Base-by-base conservation (phyloP, 2,888 invertebrate species). In the Ceriagrion tenellum region DNA sequence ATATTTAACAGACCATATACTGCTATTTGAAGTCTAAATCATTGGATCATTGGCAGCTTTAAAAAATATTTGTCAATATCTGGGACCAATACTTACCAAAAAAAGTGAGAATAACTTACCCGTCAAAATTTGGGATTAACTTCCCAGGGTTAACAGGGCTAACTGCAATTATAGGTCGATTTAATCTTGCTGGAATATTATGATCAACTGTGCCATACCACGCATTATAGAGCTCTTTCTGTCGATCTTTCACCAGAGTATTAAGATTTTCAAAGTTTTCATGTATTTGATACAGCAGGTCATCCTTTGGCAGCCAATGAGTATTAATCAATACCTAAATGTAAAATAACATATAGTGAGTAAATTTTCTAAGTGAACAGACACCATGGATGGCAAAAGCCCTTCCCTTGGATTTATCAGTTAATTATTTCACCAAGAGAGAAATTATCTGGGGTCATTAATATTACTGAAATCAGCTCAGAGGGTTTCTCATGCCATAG, bases 111-210 rank as follows among this genome's bases (percentile, higher is more conserved):
- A 90, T 40, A 95, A 96, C 97, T 96, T 96, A 98, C 98, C 97
- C 97, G 96, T 99, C 98, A 96, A 99, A 98, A 96, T 99, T 99
- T 96, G 98, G 98, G 96, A 98, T 98, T 95, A 99, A 96, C 91
- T 98, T 97, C 0, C 98, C 98, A 16, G 97, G 96, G 26, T 96
- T 96, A 35, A 97, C 97, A 95, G 97, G 97, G 96, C 98, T 98
- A 95, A 98, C 98, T 95, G 98, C 97, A 97, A 99, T 98, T 95
- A 99, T 97, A 0, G 98, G 98, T 89, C 98, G 97, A 96, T 98
- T 98, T 20, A 97, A 96, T 63, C 96, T 59, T 47, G 2, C 0
- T 47, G 30, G 63, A 95, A 89, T 89, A 26, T 95, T 90, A 63
- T 56, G 63, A 59, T 90, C 88, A 35, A 69, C 20, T 63, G 56